These are phyloP conservation scores for Pangasianodon hypophthalmus DNA, from an alignment of 2,113 vertebrate species.

Conservation along the genomic window DNA sequence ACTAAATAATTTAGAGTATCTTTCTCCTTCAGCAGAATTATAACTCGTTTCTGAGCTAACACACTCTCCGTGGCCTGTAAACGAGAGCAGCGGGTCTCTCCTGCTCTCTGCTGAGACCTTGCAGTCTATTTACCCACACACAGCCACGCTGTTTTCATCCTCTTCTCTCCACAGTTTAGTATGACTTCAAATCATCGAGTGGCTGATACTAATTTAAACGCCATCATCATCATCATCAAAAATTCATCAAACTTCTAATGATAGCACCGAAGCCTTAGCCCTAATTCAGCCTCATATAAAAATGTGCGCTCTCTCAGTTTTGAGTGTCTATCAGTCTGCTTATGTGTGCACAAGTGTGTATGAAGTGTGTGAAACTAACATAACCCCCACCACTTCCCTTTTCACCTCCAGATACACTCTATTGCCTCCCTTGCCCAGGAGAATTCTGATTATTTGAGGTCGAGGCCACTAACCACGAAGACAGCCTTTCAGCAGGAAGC, in stretches of 20 bases:
- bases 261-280: background rate
- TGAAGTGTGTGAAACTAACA: background rate
- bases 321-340: background rate
- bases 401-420: conserved; percentile 32
- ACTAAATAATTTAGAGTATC: conserved; percentile 20
- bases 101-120: background rate
- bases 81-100: background rate
- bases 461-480: background rate
- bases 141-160: background rate
- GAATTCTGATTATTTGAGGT: conserved; percentile 12
- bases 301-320: background rate
- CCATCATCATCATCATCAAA: no score
- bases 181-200: background rate
- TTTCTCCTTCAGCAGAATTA: conserved; percentile 6
- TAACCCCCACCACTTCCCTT: background rate
- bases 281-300: background rate
- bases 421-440: background rate
- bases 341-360: background rate
- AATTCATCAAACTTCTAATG: background rate
- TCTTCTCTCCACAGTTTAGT: background rate
- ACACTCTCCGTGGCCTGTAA: conserved; percentile 16
- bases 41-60: conserved; percentile 1
- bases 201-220: background rate
- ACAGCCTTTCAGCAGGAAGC: conserved; percentile 18
- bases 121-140: background rate